Percentiles rank a stretch among this genome's conserved stretches.
Evolutionary conservation across 2,888 invertebrate species (phyloP).

Genomic region (Microchrysa polita): DNA sequence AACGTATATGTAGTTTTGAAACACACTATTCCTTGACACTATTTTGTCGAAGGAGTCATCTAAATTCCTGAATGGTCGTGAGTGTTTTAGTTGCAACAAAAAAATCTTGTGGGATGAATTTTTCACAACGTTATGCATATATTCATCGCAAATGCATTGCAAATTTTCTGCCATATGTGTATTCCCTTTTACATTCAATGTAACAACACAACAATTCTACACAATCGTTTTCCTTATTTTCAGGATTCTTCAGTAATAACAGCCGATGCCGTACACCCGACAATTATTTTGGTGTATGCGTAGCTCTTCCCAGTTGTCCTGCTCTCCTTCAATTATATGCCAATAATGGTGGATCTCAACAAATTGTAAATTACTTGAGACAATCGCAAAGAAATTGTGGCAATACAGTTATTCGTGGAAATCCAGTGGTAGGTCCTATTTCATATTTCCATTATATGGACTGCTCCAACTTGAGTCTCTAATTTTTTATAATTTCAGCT

Average conservation of each 20-base stretch:
- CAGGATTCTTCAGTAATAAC: slow-evolving; percentile 28
- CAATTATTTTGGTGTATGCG: slow-evolving; percentile 59
- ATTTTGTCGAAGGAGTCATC: no score
- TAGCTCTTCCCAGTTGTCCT: slow-evolving; percentile 58
- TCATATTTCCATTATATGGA: neutral
- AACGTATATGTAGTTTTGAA: no score
- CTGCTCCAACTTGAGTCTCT: neutral
- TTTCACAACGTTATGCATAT: no score
- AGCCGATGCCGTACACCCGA: slow-evolving; percentile 60
- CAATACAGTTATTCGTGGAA: slow-evolving; percentile 57
- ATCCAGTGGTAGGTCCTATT: slow-evolving; percentile 59
- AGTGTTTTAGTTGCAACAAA: no score
- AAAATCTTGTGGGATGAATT: no score
- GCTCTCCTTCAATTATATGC: slow-evolving; percentile 57
- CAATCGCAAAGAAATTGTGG: slow-evolving; percentile 59
- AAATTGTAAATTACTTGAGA: slow-evolving; percentile 57
- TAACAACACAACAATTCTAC: no score
- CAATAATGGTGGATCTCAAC: slow-evolving; percentile 52
- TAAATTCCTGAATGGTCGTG: no score
- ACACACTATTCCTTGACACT: no score
- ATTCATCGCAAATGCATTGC: no score
- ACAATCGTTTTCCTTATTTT: neutral
- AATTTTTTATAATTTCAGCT: no score
- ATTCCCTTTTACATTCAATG: no score
- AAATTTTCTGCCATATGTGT: no score